Base-by-base conservation (phyloP, 2,888 invertebrate species). In the Pseudolycoriella hygida region DNA sequence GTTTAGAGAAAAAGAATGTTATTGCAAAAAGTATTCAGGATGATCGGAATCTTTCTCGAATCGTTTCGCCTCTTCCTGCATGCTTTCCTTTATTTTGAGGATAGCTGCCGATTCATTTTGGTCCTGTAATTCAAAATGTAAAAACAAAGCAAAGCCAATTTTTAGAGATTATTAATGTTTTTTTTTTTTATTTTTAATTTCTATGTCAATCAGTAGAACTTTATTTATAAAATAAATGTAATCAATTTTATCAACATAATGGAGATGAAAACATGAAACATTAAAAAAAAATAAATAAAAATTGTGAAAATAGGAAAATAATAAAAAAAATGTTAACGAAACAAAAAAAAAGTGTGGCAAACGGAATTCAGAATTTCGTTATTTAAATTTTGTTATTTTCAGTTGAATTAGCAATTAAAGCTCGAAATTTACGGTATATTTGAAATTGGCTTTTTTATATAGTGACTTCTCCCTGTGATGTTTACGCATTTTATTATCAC, bases 61-160 rank as follows among this genome's bases (percentile, higher is more conserved):
- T 72, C 94, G 84, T 76, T 94, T 96, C 67, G 96, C 96, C 72
- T 97, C 97, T 70, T 97, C 96, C 72, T 97, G 94, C 93, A 98
- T 96, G 76, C 92, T 93, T 73, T 96, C 96, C 77, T 97, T 97
- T 69, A 98, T 97, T 79, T 97, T 97, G 73, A 96, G 78, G 72
- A 98, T 98, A 74, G 96, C 97, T 67, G 94, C 96, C 63, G 93
- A 93, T 76, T 96, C 96, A 66, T 86, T 94, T 75, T 93, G 90
- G 76, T 90, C 71, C 70, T 68, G 67, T 61, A 69, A 68, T 64
- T 62, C 17, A 17, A 39, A 17, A 39, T 25, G 25, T 25, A 25
- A 25, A 25, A 25, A 25, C 25, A 39, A 39, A 39, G 17, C 17
- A 10, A 39, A 39, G 39, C 15, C 17, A 39, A 39, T 39, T 42